Base-by-base conservation (phyloP, 2,113 vertebrate species). In the Nycticebus coucang region DNA sequence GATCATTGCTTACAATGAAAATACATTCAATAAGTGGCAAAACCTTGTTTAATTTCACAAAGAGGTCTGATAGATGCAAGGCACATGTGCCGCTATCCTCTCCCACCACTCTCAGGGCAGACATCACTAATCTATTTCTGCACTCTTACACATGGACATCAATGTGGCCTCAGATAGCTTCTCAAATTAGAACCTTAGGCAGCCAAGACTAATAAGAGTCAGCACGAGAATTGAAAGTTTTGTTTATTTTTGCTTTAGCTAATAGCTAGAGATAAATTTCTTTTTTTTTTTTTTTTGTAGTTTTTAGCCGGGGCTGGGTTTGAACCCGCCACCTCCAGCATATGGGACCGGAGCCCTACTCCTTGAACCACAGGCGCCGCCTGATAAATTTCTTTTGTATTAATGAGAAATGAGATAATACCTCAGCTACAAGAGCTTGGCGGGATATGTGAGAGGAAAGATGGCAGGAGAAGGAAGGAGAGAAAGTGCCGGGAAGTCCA, bases 181-280 rank as follows among this genome's bases (percentile, higher is more conserved):
- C 53, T 71, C 18, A 45, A 50, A 64, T 80, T 37, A 79, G 57
- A 93, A 26, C 15, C 53, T 62, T 37, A 94, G 60, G 17, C 14
- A 78, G 66, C 45, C 21, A 71, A 55, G n/a, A 86, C 80, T 64
- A 45, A 82, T 79, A 41, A 50, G 50, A 68, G 35, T 69, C 24
- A 62, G 55, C 28, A 30, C 37, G 57, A 68, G 41, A 79, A 59
- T 13, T 5, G 35, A 72, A 45, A 89, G 50, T 13, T 88, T 88
- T 19, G 14, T 90, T 92, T 35, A 41, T 74, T 68, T 95, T 94
- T 96, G 77, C 30, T n/a, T 89, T 83, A 60, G 18, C 30, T 91
- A 68, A 91, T 81, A 68, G 59, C 37, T 77, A 62, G 50, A 78
- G 22, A 84, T 78, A 72, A 79, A n/a, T 64, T 83, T 6, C 72